Conservation (phyloP, 92 coral and sea anemone genomes). For the Porites divaricata region DNA sequence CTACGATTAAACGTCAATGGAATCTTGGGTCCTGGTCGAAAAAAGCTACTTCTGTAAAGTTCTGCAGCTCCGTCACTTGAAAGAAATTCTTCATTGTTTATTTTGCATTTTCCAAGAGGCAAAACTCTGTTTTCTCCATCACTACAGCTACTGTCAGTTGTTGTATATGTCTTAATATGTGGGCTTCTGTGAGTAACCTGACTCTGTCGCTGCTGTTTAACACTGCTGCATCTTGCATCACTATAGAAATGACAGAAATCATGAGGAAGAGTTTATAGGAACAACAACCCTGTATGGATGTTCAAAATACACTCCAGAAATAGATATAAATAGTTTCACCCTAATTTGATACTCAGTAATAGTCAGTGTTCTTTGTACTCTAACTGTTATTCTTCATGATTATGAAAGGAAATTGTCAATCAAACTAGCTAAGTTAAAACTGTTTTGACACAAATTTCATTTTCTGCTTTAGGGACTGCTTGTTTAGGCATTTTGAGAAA, state of each 20-base stretch:
- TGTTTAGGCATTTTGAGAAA: too few relatives aligned
- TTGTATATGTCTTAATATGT: slow-evolving; percentile 45
- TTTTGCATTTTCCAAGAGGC: slow-evolving; percentile 85
- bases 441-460: too few relatives aligned
- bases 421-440: too few relatives aligned
- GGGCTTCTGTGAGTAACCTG: slow-evolving; percentile 56
- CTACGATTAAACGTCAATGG: slow-evolving; percentile 77
- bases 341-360: too few relatives aligned
- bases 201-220: slow-evolving; percentile 10
- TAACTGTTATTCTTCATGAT: too few relatives aligned
- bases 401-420: too few relatives aligned
- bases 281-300: background rate
- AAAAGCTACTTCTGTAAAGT: slow-evolving; percentile 47
- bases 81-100: slow-evolving; percentile 71
- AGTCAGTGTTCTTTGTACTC: too few relatives aligned
- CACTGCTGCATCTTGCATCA: slow-evolving; percentile 14
- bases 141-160: slow-evolving; percentile 71
- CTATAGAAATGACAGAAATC: background rate
- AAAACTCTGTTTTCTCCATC: slow-evolving; percentile 79
- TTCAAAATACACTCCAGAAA: too few relatives aligned
- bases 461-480: too few relatives aligned
- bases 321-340: too few relatives aligned
- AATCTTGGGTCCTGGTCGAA: slow-evolving; percentile 76
- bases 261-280: background rate
- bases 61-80: slow-evolving; percentile 61